A percentile compares a stretch with the other conserved stretches of the same genome.
These are phyloP conservation scores for Diarsia brunnea DNA, from an alignment of 2,888 invertebrate genomes.

Conservation along the genomic window DNA sequence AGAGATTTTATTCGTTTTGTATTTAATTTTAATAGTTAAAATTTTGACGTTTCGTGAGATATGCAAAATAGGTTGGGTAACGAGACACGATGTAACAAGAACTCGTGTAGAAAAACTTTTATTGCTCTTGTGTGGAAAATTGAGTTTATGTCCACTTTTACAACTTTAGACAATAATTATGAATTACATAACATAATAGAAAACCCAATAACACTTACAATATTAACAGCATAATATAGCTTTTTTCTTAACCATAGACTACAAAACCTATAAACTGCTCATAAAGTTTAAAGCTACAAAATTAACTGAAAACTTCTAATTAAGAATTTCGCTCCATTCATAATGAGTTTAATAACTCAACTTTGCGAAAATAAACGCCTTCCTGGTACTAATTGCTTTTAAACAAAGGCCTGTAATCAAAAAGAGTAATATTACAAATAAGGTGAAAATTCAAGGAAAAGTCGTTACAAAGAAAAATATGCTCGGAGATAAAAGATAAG, in stretches of 20 bases:
- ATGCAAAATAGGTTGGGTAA: conserved; percentile 11
- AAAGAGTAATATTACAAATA: conserved; percentile 63
- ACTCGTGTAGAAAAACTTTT: neutral
- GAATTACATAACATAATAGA: too few relatives aligned
- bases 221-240: neutral
- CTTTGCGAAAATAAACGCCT: conserved; percentile 51
- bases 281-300: conserved; percentile 26
- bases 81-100: neutral
- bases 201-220: too few relatives aligned
- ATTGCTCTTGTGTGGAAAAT: neutral
- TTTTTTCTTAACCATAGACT: neutral
- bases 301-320: conserved; percentile 38
- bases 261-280: conserved; percentile 8
- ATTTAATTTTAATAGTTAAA: conserved; percentile 15
- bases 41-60: conserved; percentile 15
- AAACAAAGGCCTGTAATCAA: conserved; percentile 54
- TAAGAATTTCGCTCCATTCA: conserved; percentile 29
- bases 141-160: neutral
- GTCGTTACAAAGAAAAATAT: conserved; percentile 54
- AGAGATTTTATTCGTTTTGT: conserved; percentile 21
- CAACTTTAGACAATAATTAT: too few relatives aligned
- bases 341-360: conserved; percentile 51
- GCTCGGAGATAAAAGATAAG: conserved; percentile 47
- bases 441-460: conserved; percentile 54
- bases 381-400: conserved; percentile 40